Conservation (phyloP, 1,140 invertebrate species). For the Drosophila lacteicornis region DNA sequence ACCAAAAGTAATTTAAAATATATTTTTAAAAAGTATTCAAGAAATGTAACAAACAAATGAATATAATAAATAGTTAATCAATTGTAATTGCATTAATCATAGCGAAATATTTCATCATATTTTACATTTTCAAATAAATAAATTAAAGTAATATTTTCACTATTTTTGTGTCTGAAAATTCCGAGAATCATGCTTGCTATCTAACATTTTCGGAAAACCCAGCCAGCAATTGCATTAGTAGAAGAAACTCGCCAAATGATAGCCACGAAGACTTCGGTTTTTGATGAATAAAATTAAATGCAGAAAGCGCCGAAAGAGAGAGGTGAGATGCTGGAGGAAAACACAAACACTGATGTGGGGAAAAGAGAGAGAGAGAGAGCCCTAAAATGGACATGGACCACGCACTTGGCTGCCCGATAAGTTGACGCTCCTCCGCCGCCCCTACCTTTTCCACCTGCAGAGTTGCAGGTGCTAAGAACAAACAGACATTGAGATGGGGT, state of each 20-base stretch:
- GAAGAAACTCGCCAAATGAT: background rate
- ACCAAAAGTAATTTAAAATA: no score
- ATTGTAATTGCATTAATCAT: no score
- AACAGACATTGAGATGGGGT: constrained; percentile 14
- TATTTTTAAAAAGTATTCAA: no score
- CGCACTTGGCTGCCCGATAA: constrained; percentile 37
- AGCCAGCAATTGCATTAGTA: background rate
- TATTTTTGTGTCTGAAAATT: no score
- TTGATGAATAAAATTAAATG: constrained; percentile 69
- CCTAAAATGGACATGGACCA: constrained; percentile 8
- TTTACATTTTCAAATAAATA: no score
- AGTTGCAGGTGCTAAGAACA: constrained; percentile 35
- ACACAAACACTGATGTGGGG: background rate
- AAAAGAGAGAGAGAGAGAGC: background rate
- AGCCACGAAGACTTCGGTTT: constrained; percentile 1
- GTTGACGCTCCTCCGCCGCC: background rate
- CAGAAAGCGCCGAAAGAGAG: constrained; percentile 19
- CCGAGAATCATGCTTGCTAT: background rate
- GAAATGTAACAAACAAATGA: no score
- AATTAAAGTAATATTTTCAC: no score
- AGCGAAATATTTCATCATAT: no score
- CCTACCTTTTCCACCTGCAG: background rate
- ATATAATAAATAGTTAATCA: no score
- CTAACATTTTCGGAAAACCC: background rate
- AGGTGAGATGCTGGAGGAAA: background rate